A percentile compares a stretch with the other conserved stretches of the same genome.
phyloP scores from a whole-genome alignment of 2,888 invertebrate genomes.

The Ophion slaviceki region DNA sequence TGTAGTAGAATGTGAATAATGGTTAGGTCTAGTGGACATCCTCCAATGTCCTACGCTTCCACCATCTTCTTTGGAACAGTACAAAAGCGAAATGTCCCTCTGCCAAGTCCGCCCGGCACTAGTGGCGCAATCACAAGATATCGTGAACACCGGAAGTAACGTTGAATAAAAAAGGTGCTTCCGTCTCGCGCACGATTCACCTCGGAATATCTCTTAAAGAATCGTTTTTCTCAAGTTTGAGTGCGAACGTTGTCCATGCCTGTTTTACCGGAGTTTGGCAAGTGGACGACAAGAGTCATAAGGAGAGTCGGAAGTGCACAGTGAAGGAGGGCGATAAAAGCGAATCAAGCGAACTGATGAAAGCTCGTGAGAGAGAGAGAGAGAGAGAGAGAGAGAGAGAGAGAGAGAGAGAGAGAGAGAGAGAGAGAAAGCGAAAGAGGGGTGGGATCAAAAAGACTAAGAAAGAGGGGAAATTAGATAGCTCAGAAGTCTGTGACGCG shows the following conservation, averaged over 20 bases:
- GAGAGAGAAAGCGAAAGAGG: too few species aligned
- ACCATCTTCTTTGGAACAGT: too few species aligned
- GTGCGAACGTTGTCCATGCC: constrained; percentile 31
- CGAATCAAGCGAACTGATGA: constrained; percentile 48
- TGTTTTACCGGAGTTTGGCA: constrained; percentile 47
- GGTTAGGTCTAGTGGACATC: too few species aligned
- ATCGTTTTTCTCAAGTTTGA: constrained; percentile 34
- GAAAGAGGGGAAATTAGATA: constrained; percentile 39
- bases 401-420: constrained; percentile 10
- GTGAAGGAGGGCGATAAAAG: not conserved
- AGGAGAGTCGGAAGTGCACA: constrained; percentile 23
- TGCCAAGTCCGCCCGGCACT: not conserved
- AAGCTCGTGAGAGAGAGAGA: constrained; percentile 10
- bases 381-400: constrained; percentile 21
- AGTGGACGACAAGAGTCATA: constrained; percentile 45
- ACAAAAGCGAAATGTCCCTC: not conserved
- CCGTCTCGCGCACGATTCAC: constrained; percentile 7
- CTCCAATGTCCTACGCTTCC: too few species aligned
- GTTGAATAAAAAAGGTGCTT: constrained; percentile 9
- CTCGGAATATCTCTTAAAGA: constrained; percentile 9
- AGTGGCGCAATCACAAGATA: constrained; percentile 30
- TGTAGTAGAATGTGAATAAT: too few species aligned
- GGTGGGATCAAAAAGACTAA: constrained; percentile 36
- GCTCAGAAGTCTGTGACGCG: constrained; percentile 52
- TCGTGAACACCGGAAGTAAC: constrained; percentile 1